Conservation (phyloP, 2,113 vertebrate genomes). For the Anser brachyrhynchus region DNA sequence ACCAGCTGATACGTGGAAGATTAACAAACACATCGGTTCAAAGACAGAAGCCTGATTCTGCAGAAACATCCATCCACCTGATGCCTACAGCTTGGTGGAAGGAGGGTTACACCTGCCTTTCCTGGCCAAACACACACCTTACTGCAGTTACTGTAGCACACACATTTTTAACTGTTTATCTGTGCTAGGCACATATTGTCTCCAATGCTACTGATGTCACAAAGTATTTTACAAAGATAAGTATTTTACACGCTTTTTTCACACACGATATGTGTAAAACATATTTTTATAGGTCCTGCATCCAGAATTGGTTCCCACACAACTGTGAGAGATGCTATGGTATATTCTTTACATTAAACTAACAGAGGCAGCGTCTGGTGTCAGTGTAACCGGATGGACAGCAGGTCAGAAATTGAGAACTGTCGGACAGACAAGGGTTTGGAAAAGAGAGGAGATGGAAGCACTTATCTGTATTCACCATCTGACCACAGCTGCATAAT, state of each 20-base stretch:
- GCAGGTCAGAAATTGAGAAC: neutral
- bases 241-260: neutral
- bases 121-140: neutral
- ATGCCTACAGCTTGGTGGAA: neutral
- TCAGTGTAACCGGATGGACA: neutral
- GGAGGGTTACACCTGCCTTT: fast-evolving
- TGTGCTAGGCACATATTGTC: neutral
- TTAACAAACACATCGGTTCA: neutral
- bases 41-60: neutral
- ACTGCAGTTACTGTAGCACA: neutral
- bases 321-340: neutral
- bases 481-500: neutral
- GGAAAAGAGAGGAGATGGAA: neutral
- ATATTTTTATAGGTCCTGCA: neutral
- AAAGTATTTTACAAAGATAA: neutral
- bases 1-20: neutral
- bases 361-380: neutral
- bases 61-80: neutral
- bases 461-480: neutral
- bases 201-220: neutral
- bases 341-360: neutral
- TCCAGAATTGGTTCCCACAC: neutral
- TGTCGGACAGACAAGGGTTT: neutral
- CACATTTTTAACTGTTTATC: neutral
- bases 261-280: neutral